Base-by-base conservation (phyloP, 2,888 invertebrate species). In the Lasioglossum lativentre region DNA sequence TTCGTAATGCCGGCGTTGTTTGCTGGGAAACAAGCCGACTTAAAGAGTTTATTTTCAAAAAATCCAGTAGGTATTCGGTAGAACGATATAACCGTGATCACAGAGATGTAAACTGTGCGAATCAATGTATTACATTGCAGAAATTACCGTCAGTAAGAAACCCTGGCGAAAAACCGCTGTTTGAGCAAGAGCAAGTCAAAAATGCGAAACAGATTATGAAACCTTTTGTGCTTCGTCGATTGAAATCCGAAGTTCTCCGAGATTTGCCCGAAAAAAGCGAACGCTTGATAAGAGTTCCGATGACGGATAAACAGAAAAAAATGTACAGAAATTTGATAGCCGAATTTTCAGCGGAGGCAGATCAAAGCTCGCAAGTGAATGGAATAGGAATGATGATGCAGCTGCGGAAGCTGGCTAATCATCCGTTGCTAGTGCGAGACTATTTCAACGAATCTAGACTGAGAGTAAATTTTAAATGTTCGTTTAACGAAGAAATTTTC, bases 1-100 rank as follows among this genome's bases (percentile, higher is more conserved):
- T 99, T 99, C 95, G 98, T 99, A 42, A 99, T 99, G 99, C 99
- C 99, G 0, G 97, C 98, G 90, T 97, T 99, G 96, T 99, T 99
- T 96, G 97, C 97, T 73, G 97, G 97, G 27, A 98, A 98, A 95
- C 97, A 97, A 1, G 97, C 98, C 0, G 98, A 98, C 91, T 96
- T 99, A 38, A 99, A 98, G 95, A 97, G 97, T 90, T 96, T 99
- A 91, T 99, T 99, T 95, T 97, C 97, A 78, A 98, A 97, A 95
- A 97, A 96, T 94, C 92, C 97, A 34, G 97, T 97, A 92, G 95
- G 96, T 95, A 27, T 70, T 66, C 78, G 66, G 81, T 40, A 8
- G 52, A 83, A 73, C 82, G 34, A 71, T 34, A 75, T 34, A 75
- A 75, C 63, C 10, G 1, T 68, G 30, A 19, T 77, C 10, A 16